phyloP scores from a whole-genome alignment of 2,113 vertebrate species.

The Ondatra zibethicus region DNA sequence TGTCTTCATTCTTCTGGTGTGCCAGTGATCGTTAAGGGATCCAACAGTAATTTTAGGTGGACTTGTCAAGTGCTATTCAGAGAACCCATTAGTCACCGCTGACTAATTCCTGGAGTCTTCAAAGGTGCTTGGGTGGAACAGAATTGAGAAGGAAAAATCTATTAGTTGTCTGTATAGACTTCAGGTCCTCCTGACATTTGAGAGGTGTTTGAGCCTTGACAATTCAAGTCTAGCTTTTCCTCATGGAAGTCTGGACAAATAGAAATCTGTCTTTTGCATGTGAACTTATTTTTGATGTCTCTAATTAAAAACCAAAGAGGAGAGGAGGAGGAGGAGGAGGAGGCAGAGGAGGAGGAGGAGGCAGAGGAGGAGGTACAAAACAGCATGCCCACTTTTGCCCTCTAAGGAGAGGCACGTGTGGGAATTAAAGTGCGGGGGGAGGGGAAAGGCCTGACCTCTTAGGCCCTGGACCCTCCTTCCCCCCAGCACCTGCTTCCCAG shows the following conservation, averaged over 20 bases:
- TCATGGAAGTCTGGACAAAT: constrained; percentile 18
- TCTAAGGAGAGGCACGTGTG: not conserved
- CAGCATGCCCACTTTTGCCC: not conserved
- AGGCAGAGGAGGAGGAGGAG: not conserved
- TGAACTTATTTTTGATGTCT: constrained; percentile 10
- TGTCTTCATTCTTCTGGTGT: constrained; percentile 5
- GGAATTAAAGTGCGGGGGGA: not conserved
- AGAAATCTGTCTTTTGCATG: constrained; percentile 5
- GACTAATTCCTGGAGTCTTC: constrained; percentile 42
- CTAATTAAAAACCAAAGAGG: constrained; percentile 28
- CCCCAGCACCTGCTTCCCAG: not conserved
- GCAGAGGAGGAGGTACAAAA: not conserved
- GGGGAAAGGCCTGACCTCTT: not conserved
- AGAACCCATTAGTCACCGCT: constrained; percentile 33
- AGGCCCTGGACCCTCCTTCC: not conserved
- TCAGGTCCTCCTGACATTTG: constrained; percentile 25
- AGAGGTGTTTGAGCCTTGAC: constrained; percentile 13
- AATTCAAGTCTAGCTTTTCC: not conserved
- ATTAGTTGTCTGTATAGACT: constrained; percentile 29
- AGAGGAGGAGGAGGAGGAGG: not conserved
- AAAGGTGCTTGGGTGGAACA: not conserved
- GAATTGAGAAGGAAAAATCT: constrained; percentile 31
- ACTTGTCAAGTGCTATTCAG: not conserved
- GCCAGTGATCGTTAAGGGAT: not conserved
- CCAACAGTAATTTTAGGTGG: not conserved